A percentile compares a stretch with the other conserved stretches of the same genome.
Conservation (phyloP, 1,140 invertebrate genomes). For the Dendrolimus kikuchii region DNA sequence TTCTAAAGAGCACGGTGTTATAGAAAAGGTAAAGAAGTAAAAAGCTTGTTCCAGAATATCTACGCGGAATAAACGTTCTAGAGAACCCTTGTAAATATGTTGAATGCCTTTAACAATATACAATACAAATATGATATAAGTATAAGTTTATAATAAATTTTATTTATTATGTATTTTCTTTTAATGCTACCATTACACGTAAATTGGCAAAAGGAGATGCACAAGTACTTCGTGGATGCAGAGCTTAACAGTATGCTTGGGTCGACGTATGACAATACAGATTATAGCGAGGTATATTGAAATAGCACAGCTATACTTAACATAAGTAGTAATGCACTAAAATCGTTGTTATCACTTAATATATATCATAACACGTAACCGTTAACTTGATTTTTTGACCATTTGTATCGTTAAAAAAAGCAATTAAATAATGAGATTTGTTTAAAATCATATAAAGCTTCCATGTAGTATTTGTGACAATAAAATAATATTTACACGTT, state of each 20-base stretch:
- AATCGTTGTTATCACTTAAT: neutral
- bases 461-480: conserved; percentile 59
- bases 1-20: too few relatives aligned
- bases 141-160: conserved; percentile 23
- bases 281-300: conserved; percentile 73
- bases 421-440: too few relatives aligned
- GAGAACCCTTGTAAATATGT: too few relatives aligned
- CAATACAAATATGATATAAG: conserved; percentile 7
- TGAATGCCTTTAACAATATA: too few relatives aligned
- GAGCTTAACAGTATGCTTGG: conserved; percentile 81
- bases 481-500: conserved; percentile 39
- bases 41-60: too few relatives aligned
- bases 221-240: conserved; percentile 81
- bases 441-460: conserved; percentile 28
- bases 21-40: too few relatives aligned
- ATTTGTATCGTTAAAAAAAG: too few relatives aligned
- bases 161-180: conserved; percentile 38
- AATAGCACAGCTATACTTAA: conserved; percentile 10
- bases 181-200: conserved; percentile 63
- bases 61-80: too few relatives aligned
- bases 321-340: conserved; percentile 2
- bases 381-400: neutral
- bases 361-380: neutral
- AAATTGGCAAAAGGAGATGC: conserved; percentile 77
- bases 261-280: conserved; percentile 75